Conservation (phyloP, 2,113 vertebrate species). For the Silurus asotus region DNA sequence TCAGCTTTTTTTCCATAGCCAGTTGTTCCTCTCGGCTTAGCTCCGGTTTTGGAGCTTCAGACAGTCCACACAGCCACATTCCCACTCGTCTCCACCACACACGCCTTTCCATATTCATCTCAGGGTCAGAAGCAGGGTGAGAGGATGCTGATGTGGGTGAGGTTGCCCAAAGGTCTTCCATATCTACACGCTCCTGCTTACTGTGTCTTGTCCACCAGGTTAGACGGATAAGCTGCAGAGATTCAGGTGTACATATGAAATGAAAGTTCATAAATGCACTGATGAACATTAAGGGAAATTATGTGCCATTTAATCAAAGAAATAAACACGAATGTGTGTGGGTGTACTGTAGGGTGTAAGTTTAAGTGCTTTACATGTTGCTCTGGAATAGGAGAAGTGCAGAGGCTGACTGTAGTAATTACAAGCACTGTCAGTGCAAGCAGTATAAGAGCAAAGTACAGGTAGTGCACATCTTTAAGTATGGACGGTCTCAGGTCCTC, state of each 20-base stretch:
- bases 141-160: neutral
- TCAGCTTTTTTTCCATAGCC: constrained; percentile 69
- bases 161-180: constrained; percentile 46
- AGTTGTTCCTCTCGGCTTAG: constrained; percentile 68
- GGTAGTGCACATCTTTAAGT: constrained; percentile 86
- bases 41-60: neutral
- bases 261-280: neutral
- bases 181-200: constrained; percentile 56
- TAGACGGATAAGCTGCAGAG: constrained; percentile 63
- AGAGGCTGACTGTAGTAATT: constrained; percentile 78
- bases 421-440: constrained; percentile 72
- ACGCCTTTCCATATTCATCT: neutral
- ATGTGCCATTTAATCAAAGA: neutral
- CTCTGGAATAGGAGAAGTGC: constrained; percentile 78
- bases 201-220: constrained; percentile 89
- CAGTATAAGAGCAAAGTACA: constrained; percentile 92
- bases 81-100: constrained; percentile 69
- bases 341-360: neutral
- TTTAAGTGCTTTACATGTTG: constrained; percentile 75
- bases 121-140: constrained; percentile 7
- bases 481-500: constrained; percentile 79
- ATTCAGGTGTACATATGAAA: neutral
- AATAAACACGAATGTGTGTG: neutral
- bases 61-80: constrained; percentile 83
- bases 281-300: neutral